Evolutionary conservation across 1,140 invertebrate genomes (phyloP).

Genomic region (Drosophila parvula): DNA sequence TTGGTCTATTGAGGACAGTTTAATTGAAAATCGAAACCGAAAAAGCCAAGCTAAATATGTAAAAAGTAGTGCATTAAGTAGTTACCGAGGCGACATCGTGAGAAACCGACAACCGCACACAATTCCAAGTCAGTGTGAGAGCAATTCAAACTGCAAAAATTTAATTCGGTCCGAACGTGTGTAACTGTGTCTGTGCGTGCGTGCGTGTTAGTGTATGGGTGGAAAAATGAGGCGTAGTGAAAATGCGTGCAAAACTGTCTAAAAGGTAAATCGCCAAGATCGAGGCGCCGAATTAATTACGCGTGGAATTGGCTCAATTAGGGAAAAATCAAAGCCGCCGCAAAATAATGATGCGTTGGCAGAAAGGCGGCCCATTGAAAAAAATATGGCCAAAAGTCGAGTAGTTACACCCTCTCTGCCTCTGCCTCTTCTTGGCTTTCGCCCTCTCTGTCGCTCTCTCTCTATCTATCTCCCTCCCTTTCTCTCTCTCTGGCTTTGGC

Average conservation of each 20-base stretch:
- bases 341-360: conserved; percentile 58
- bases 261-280: conserved; percentile 62
- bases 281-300: conserved; percentile 18
- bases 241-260: conserved; percentile 69
- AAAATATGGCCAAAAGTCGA: conserved; percentile 53
- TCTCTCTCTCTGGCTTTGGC: conserved; percentile 11
- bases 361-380: conserved; percentile 55
- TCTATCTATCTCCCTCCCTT: not conserved
- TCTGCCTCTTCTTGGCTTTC: conserved; percentile 11
- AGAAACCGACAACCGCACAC: conserved; percentile 31
- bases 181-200: conserved; percentile 69
- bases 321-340: conserved; percentile 6
- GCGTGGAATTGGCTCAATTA: conserved; percentile 5
- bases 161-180: conserved; percentile 54
- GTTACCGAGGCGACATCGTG: conserved; percentile 25
- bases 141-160: conserved; percentile 54
- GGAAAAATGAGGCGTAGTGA: conserved; percentile 80
- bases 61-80: conserved; percentile 56
- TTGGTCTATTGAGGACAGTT: conserved; percentile 54
- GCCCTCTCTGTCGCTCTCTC: conserved; percentile 10
- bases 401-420: conserved; percentile 42
- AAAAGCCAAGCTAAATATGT: conserved; percentile 36
- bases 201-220: conserved; percentile 63
- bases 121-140: conserved; percentile 20
- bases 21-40: conserved; percentile 38